phyloP scores from a whole-genome alignment of 2,888 invertebrate species.

The Drosophila mettleri region DNA sequence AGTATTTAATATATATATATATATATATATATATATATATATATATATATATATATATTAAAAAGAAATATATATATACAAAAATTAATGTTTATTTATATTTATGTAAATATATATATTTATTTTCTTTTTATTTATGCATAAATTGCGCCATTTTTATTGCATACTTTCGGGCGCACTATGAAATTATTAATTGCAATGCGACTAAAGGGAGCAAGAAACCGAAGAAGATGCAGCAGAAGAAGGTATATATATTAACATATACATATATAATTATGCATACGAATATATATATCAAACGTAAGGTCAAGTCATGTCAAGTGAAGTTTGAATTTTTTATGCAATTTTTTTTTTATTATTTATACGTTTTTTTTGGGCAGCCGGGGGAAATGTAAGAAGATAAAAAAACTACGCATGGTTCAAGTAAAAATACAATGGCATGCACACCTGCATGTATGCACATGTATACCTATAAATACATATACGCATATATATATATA shows the following conservation, averaged over 20 bases:
- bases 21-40: background rate
- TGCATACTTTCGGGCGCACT: conserved; percentile 32
- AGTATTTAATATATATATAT: background rate
- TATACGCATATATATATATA: conserved; percentile 17
- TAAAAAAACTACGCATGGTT: conserved; percentile 71
- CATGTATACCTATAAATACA: conserved; percentile 18
- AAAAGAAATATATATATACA: background rate
- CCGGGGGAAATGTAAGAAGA: conserved; percentile 51
- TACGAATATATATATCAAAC: background rate
- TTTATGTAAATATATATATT: background rate
- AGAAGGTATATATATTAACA: background rate
- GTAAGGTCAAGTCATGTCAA: background rate
- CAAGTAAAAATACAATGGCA: conserved; percentile 41
- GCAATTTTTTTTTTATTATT: background rate
- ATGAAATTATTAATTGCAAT: conserved; percentile 27
- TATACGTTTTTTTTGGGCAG: conserved; percentile 13
- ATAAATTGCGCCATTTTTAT: background rate
- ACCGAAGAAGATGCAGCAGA: background rate
- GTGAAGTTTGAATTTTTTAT: background rate
- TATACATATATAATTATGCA: background rate
- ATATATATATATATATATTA: background rate
- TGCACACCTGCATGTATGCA: conserved; percentile 11
- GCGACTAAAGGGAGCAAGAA: too few relatives aligned
- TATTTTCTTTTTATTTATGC: background rate
- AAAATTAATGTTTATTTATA: background rate